These are phyloP conservation scores for Cynaeus angustus DNA, from an alignment of 2,888 invertebrate genomes.

Conservation along the genomic window DNA sequence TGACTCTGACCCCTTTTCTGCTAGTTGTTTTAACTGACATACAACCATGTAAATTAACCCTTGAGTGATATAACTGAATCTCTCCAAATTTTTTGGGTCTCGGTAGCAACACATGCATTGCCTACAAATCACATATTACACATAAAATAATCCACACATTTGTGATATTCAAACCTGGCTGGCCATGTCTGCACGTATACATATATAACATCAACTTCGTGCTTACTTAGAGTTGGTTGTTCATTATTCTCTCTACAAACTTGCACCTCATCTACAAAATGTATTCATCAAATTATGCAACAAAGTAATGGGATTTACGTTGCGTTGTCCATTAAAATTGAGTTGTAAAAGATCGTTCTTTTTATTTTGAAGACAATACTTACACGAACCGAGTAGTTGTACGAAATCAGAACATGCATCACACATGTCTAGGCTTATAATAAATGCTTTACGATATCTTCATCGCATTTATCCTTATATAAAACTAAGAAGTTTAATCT, in stretches of 20 bases:
- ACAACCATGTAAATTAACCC: conserved; percentile 89
- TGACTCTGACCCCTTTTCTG: conserved; percentile 62
- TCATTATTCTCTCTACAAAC: conserved; percentile 85
- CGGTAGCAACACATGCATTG: conserved; percentile 97
- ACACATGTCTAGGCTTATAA: conserved; percentile 79
- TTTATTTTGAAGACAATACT: conserved; percentile 67
- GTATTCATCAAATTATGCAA: background rate
- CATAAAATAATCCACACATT: conserved; percentile 1
- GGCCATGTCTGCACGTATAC: conserved; percentile 93
- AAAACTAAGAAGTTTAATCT: conserved; percentile 35
- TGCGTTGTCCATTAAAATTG: conserved; percentile 12
- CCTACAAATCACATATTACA: conserved; percentile 72
- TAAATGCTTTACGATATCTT: conserved; percentile 54
- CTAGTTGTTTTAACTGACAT: conserved; percentile 84
- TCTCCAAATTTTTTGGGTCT: conserved; percentile 93
- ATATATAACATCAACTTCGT: conserved; percentile 88
- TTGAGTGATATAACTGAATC: conserved; percentile 91
- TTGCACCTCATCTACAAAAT: conserved; percentile 85
- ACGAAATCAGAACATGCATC: conserved; percentile 96
- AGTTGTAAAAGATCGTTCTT: conserved; percentile 6
- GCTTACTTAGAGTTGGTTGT: conserved; percentile 82
- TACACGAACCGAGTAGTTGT: conserved; percentile 90
- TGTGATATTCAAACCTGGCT: conserved; percentile 78
- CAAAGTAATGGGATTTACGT: background rate
- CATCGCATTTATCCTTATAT: conserved; percentile 55